A percentile compares a stretch with the other conserved stretches of the same genome.
Conservation (phyloP, 2,113 vertebrate species). For the Sinocyclocheilus maitianheensis region DNA sequence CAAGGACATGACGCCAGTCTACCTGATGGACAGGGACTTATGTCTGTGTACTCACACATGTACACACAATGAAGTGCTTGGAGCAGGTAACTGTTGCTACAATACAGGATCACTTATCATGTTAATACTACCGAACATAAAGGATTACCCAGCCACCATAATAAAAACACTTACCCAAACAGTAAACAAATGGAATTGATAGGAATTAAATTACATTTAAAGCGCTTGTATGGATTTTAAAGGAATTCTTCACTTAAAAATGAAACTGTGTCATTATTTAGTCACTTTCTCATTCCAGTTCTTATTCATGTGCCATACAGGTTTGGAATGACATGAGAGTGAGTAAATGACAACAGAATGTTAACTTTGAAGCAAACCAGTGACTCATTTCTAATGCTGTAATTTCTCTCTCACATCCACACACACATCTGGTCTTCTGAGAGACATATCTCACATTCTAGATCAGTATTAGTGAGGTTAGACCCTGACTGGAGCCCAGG, state of each 20-base stretch:
- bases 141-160: neutral
- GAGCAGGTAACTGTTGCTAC: slow-evolving; percentile 4
- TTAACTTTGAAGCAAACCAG: neutral
- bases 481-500: slow-evolving; percentile 64
- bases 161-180: neutral
- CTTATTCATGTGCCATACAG: neutral
- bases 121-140: neutral
- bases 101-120: neutral
- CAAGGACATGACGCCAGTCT: slow-evolving; percentile 38
- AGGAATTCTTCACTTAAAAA: neutral
- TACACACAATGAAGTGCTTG: neutral
- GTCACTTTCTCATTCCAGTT: neutral
- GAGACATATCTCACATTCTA: slow-evolving; percentile 62
- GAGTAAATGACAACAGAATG: neutral
- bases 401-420: neutral
- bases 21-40: slow-evolving; percentile 39
- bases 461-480: slow-evolving; percentile 60
- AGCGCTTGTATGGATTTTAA: neutral
- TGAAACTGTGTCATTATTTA: neutral
- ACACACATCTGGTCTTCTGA: slow-evolving; percentile 67
- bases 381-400: neutral
- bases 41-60: neutral
- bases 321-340: neutral
- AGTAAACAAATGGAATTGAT: neutral
- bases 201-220: neutral